Conservation (phyloP, 2,113 vertebrate species). For the Aplodontia rufa region DNA sequence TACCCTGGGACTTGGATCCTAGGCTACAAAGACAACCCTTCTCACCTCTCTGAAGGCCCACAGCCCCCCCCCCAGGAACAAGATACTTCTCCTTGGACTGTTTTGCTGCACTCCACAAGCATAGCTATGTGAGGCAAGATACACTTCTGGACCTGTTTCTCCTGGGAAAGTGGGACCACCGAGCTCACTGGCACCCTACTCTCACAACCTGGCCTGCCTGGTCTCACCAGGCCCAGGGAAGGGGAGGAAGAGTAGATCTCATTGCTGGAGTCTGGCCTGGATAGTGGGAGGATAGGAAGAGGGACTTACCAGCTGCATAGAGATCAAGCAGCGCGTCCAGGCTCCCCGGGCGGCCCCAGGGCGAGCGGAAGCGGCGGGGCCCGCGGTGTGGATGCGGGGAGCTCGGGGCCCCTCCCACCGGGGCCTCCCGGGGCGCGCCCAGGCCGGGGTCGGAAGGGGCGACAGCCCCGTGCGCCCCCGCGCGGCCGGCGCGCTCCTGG, state of each 20-base stretch:
- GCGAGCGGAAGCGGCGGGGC: conserved; percentile 58
- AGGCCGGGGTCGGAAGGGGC: conserved; percentile 4
- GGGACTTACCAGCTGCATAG: conserved; percentile 61
- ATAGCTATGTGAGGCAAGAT: neutral
- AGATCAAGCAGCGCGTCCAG: neutral
- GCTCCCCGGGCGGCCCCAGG: neutral
- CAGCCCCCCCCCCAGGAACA: no score
- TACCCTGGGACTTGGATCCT: no score
- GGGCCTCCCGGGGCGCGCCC: conserved; percentile 43
- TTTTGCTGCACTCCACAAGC: no score
- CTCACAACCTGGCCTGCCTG: accelerated
- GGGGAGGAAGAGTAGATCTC: neutral
- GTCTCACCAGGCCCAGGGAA: neutral
- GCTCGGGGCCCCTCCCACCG: conserved; percentile 46
- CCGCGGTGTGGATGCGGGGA: conserved; percentile 19
- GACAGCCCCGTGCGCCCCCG: conserved; percentile 48
- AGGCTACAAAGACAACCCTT: neutral
- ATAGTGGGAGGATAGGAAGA: conserved; percentile 13
- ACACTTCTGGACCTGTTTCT: conserved; percentile 23
- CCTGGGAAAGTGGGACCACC: neutral
- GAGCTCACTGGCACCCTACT: neutral
- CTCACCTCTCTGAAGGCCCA: no score
- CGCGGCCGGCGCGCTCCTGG: conserved; percentile 6
- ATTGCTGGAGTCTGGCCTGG: neutral
- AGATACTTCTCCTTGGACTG: accelerated